These are phyloP conservation scores for Bombylius discolor DNA, from an alignment of 2,888 invertebrate species.

Conservation along the genomic window DNA sequence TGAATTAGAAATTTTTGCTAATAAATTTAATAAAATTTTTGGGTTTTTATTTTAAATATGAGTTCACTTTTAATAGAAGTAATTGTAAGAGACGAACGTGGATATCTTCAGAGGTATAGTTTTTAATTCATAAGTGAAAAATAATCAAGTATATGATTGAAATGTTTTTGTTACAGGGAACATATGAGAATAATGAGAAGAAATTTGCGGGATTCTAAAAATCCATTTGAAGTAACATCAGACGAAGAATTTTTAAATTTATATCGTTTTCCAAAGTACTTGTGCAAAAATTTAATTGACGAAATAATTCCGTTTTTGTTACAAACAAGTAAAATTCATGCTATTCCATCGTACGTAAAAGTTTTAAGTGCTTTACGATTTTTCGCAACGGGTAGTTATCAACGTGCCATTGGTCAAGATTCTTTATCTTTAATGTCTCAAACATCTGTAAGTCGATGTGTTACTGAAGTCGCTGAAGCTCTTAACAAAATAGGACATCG, in stretches of 20 bases:
- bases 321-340: not conserved
- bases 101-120: too few species aligned
- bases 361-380: not conserved
- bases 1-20: too few species aligned
- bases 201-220: too few species aligned
- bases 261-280: slow-evolving; percentile 4
- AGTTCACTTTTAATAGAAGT: too few species aligned
- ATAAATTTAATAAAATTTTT: too few species aligned
- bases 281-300: not conserved
- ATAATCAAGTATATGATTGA: too few species aligned
- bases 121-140: not conserved
- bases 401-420: slow-evolving; percentile 3
- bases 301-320: not conserved
- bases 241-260: slow-evolving; percentile 2
- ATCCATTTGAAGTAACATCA: not conserved
- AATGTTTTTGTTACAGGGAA: too few species aligned
- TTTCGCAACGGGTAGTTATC: slow-evolving; percentile 2
- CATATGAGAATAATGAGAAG: too few species aligned
- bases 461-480: not conserved
- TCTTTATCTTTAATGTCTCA: not conserved
- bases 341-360: not conserved
- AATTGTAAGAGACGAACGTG: too few species aligned
- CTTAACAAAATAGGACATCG: not conserved
- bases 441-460: slow-evolving; percentile 1
- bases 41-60: too few species aligned